These are phyloP conservation scores for Oreonectes daqikongensis DNA, from an alignment of 2,797 vertebrate genomes.

Conservation along the genomic window DNA sequence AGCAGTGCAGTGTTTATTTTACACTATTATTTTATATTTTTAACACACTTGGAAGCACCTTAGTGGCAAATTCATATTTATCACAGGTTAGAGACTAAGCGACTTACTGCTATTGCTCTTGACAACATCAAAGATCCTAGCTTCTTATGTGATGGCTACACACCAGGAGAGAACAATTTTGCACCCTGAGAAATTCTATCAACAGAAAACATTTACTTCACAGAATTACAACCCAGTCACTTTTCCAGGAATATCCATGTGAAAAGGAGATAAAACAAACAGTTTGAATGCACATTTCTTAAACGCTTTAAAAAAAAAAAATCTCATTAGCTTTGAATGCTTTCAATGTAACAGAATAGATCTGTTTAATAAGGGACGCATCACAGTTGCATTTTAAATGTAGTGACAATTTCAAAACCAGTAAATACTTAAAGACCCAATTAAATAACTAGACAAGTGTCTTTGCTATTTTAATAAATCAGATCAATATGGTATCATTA, in stretches of 20 bases:
- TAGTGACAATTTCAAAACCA: conserved; percentile 11
- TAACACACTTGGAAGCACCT: background rate
- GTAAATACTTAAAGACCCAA: background rate
- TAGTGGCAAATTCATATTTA: conserved; percentile 15
- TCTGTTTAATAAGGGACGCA: background rate
- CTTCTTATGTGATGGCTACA: conserved; percentile 50
- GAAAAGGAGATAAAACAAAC: conserved; percentile 60
- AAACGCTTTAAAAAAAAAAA: conserved; percentile 63
- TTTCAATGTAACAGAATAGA: background rate
- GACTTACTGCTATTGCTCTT: conserved; percentile 17
- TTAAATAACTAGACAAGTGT: background rate
- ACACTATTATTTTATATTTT: too few species aligned
- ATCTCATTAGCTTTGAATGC: conserved; percentile 8
- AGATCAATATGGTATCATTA: conserved; percentile 3
- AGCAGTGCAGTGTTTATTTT: too few species aligned
- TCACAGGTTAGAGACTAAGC: conserved; percentile 35
- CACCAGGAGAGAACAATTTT: conserved; percentile 54
- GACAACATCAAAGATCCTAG: conserved; percentile 46
- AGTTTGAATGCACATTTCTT: conserved; percentile 61
- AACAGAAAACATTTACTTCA: conserved; percentile 57
- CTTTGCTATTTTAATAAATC: too few species aligned
- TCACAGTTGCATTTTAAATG: conserved; percentile 16
- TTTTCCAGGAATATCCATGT: conserved; percentile 56
- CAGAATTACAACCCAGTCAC: conserved; percentile 63
- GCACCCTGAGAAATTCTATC: conserved; percentile 61